Evolutionary conservation across 2,113 vertebrate species (phyloP).

Genomic region (Limnothrissa miodon): DNA sequence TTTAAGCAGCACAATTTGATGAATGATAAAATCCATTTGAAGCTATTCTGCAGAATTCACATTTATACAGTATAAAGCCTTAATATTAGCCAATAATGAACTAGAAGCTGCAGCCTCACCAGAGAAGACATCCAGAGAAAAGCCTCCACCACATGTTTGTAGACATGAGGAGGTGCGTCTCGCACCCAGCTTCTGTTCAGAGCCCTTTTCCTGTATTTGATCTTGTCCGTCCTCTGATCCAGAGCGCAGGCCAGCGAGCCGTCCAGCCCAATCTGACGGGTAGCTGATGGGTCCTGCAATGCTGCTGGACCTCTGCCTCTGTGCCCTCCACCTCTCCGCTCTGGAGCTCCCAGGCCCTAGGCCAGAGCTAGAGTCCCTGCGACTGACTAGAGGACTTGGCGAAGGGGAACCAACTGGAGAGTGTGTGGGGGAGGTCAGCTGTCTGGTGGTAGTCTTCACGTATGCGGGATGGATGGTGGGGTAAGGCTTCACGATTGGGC

Average conservation of each 20-base stretch:
- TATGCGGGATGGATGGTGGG: conserved; percentile 85
- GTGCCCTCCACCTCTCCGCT: conserved; percentile 53
- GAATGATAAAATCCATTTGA: neutral
- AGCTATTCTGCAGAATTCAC: neutral
- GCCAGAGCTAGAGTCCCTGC: conserved; percentile 61
- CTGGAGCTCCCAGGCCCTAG: conserved; percentile 39
- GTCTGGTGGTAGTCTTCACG: conserved; percentile 93
- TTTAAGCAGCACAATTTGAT: neutral
- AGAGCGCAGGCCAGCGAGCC: conserved; percentile 56
- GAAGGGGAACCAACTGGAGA: conserved; percentile 77
- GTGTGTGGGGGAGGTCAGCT: conserved; percentile 83
- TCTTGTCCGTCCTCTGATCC: conserved; percentile 58
- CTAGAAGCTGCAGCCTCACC: conserved; percentile 73
- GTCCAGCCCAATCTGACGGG: conserved; percentile 80
- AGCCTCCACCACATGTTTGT: conserved; percentile 50
- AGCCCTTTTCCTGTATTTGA: conserved; percentile 57
- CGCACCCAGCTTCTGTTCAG: conserved; percentile 67
- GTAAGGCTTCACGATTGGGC: conserved; percentile 75
- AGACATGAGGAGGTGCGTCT: conserved; percentile 69
- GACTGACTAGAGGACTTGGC: conserved; percentile 76
- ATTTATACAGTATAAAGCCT: neutral
- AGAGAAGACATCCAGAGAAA: conserved; percentile 87
- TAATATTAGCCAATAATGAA: neutral
- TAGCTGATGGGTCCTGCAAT: conserved; percentile 72
- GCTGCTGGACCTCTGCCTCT: conserved; percentile 77